Percentiles rank a stretch among this genome's conserved stretches.
phyloP scores from a whole-genome alignment of 2,888 invertebrate genomes.

The Stomorhina lunata region DNA sequence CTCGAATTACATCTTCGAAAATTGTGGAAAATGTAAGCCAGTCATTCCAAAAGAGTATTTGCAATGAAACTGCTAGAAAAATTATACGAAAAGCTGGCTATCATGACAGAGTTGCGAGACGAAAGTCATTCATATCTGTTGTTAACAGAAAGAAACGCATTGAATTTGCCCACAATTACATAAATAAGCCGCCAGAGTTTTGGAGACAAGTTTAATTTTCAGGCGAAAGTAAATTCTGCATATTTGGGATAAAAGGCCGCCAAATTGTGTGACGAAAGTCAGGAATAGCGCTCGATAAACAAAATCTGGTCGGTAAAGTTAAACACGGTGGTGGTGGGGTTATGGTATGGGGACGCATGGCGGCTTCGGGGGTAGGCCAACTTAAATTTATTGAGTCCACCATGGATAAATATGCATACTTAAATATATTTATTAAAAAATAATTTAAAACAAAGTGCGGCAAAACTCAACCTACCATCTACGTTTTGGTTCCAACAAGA shows the following conservation, averaged over 20 bases:
- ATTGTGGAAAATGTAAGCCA: constrained; percentile 9
- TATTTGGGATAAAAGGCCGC: constrained; percentile 15
- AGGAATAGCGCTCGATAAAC: constrained; percentile 47
- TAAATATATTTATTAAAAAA: no score
- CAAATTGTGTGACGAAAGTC: constrained; percentile 17
- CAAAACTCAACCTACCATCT: no score
- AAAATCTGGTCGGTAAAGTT: constrained; percentile 32
- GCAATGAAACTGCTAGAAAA: constrained; percentile 31
- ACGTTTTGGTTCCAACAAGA: constrained; percentile 17
- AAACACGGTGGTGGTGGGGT: constrained; percentile 15
- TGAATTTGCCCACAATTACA: constrained; percentile 32
- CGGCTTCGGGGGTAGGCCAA: background rate
- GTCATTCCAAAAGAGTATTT: constrained; percentile 6
- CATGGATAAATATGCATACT: background rate
- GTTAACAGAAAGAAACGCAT: constrained; percentile 22
- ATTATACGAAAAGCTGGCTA: constrained; percentile 17
- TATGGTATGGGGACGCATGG: constrained; percentile 20
- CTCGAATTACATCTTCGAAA: background rate
- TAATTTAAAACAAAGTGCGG: no score
- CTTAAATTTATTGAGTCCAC: constrained; percentile 12
- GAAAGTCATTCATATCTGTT: background rate
- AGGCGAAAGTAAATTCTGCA: constrained; percentile 11
- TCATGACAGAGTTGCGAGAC: background rate
- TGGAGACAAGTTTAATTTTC: constrained; percentile 1
- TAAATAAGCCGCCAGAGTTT: constrained; percentile 18